These are phyloP conservation scores for Diadromus collaris DNA, from an alignment of 2,888 invertebrate genomes.

Conservation along the genomic window DNA sequence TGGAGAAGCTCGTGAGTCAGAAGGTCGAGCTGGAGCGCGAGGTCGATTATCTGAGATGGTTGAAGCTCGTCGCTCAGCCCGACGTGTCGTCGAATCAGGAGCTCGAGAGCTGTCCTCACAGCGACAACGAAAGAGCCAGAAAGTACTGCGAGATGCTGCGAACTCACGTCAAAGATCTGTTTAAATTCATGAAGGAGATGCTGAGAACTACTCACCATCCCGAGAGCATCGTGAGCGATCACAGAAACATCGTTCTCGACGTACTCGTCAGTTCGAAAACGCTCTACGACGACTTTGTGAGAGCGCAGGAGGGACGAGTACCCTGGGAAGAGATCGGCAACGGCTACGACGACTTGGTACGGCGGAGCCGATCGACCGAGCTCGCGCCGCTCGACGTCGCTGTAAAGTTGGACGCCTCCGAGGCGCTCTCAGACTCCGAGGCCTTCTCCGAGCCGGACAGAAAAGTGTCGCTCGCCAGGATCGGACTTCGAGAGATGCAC, in stretches of 20 bases:
- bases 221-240: constrained; percentile 66
- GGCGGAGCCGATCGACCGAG: constrained; percentile 49
- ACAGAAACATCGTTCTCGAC: constrained; percentile 73
- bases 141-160: constrained; percentile 75
- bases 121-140: constrained; percentile 67
- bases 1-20: constrained; percentile 74
- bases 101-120: constrained; percentile 64
- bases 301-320: constrained; percentile 70
- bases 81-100: constrained; percentile 66
- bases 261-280: constrained; percentile 75
- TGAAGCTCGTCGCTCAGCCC: constrained; percentile 75
- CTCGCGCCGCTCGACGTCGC: constrained; percentile 31
- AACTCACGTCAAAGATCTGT: constrained; percentile 74
- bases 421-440: constrained; percentile 86
- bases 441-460: constrained; percentile 94
- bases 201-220: constrained; percentile 68
- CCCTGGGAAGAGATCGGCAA: constrained; percentile 39
- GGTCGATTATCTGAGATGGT: constrained; percentile 77
- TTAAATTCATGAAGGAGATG: constrained; percentile 77
- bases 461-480: constrained; percentile 89
- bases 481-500: constrained; percentile 83
- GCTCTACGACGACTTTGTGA: constrained; percentile 74
- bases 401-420: constrained; percentile 53
- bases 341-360: constrained; percentile 55
- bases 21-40: constrained; percentile 77